Base-by-base conservation (phyloP, 2,797 vertebrate genomes). In the Loris lydekkerianus region DNA sequence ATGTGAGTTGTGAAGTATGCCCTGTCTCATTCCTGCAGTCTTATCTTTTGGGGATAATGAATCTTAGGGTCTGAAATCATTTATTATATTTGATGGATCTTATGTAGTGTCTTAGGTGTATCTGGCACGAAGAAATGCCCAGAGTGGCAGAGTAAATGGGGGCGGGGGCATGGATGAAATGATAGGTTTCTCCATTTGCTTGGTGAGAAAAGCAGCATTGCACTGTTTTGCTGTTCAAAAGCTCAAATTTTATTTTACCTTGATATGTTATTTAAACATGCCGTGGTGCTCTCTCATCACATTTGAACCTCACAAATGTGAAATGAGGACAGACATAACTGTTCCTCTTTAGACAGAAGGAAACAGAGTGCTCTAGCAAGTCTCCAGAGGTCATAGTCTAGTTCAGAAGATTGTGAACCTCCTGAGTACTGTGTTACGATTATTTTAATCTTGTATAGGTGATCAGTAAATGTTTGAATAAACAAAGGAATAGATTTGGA, bases 391-490 rank as follows among this genome's bases (percentile, higher is more conserved):
- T 63, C 58, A 49, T n/a, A 25, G 25, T 75, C 53, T 21, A 37
- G 40, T 46, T 86, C 67, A 61, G 29, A 81, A 87, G 43, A 84
- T 17, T 67, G 60, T 75, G 29, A 78, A 61, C 53, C 73, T 70
- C 34, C 46, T 73, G 46, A 75, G 43, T 63, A 40, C n/a, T 25
- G 0, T 27, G 20, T 53, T 89, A 76, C 31, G 43, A n/a, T 43
- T 60, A 31, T 65, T 92, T 93, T 84, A 90, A 37, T 60, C 53
- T 63, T 10, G 25, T 14, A 5, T 61, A 31, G 56, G 27, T 69
- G 31, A 43, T 81, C 34, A 82, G 60, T 27, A 53, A 61, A 90
- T 82, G n/a, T 89, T 72, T 92, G 70, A 78, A 67, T 93, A 76
- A 90, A 63, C 25, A 73, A 60, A 84, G 10, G 23, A 15, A 23